Percentiles rank a stretch among this genome's conserved stretches.
Conservation (phyloP, 2,888 invertebrate species). For the Lamellibrachia columna region DNA sequence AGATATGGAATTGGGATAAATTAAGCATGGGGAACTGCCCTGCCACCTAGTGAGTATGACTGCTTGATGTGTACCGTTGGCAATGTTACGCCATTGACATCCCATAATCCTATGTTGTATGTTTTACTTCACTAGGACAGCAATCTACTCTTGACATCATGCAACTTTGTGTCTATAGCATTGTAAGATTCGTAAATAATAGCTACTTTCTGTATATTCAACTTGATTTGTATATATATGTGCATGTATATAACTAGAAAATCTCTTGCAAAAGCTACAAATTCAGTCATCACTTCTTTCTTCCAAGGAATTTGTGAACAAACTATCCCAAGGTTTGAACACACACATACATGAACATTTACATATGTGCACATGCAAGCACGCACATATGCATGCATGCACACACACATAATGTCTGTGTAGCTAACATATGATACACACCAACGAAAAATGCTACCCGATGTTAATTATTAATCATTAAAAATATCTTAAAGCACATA, state of each 20-base stretch:
- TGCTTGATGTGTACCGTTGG: background rate
- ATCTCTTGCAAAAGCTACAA: background rate
- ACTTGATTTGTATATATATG: background rate
- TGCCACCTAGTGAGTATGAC: background rate
- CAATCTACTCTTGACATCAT: background rate
- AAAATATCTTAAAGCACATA: background rate
- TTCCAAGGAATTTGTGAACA: background rate
- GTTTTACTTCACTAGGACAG: background rate
- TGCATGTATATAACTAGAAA: background rate
- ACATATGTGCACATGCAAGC: background rate
- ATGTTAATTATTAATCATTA: background rate
- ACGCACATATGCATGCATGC: background rate
- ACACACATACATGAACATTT: background rate
- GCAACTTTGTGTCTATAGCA: background rate
- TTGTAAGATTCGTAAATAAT: background rate
- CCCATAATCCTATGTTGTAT: background rate
- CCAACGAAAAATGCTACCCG: background rate
- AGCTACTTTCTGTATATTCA: background rate
- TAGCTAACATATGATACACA: background rate
- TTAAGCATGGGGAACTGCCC: background rate
- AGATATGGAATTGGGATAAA: background rate
- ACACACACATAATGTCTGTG: too few relatives aligned
- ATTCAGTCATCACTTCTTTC: background rate
- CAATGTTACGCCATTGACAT: background rate
- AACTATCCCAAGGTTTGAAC: background rate